phyloP scores from a whole-genome alignment of 2,113 vertebrate genomes.

The Carlito syrichta region DNA sequence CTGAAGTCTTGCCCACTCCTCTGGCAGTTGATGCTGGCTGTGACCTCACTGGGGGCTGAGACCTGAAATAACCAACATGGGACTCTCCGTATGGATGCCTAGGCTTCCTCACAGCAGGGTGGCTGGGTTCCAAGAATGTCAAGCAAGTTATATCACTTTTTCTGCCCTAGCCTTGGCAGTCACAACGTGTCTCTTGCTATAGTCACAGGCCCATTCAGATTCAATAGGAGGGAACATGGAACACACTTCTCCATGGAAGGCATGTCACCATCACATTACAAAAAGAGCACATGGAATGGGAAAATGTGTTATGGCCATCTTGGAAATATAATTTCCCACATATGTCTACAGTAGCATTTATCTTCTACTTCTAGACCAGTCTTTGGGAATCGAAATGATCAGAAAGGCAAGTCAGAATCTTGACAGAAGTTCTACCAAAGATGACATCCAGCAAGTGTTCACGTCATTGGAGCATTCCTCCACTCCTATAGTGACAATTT shows the following conservation, averaged over 20 bases:
- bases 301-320: background rate
- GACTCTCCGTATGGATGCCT: background rate
- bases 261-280: background rate
- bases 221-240: background rate
- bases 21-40: background rate
- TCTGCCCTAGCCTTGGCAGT: background rate
- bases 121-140: background rate
- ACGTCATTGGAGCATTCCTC: background rate
- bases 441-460: background rate
- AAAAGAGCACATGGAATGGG: background rate
- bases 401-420: background rate
- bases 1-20: background rate
- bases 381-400: background rate
- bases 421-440: background rate
- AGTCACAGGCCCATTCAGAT: background rate
- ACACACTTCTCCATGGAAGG: background rate
- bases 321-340: background rate
- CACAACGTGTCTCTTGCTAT: background rate
- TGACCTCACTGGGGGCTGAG: background rate
- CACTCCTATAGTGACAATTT: background rate
- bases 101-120: background rate
- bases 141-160: background rate
- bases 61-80: background rate
- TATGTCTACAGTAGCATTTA: background rate
- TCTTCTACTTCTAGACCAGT: background rate